Evolutionary conservation across 2,113 vertebrate species (phyloP).

Genomic region (Ceyx melanurus): DNA sequence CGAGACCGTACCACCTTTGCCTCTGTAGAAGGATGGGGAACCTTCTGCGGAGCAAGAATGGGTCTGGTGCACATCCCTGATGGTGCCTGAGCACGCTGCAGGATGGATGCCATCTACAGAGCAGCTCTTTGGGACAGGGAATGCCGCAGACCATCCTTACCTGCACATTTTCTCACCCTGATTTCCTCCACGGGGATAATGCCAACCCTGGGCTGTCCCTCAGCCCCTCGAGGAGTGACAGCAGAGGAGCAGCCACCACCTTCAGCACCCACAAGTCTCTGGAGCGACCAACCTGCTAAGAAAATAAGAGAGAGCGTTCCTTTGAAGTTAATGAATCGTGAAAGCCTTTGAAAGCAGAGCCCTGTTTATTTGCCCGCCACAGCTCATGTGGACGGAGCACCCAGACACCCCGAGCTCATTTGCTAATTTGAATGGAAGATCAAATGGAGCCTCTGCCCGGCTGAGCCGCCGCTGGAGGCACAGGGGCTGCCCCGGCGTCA

Average conservation of each 20-base stretch:
- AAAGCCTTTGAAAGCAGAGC: conserved; percentile 67
- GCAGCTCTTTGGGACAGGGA: not conserved
- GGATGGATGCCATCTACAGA: not conserved
- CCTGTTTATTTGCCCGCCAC: conserved; percentile 60
- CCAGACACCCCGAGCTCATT: not conserved
- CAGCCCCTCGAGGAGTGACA: not conserved
- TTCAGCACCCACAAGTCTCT: not conserved
- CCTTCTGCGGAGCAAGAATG: not conserved
- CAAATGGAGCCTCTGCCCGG: not conserved
- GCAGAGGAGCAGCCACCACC: not conserved
- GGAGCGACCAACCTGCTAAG: conserved; percentile 12
- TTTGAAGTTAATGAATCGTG: conserved; percentile 69
- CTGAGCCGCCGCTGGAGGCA: not conserved
- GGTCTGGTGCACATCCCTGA: rapidly evolving
- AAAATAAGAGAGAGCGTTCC: conserved; percentile 23
- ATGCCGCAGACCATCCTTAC: not conserved
- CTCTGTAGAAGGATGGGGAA: not conserved
- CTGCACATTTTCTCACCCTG: not conserved
- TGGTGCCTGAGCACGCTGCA: rapidly evolving
- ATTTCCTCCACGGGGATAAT: not conserved
- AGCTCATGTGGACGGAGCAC: conserved; percentile 39
- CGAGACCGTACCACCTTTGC: rapidly evolving
- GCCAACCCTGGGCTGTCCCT: rapidly evolving
- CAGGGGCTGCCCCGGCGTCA: not conserved
- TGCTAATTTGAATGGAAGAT: conserved; percentile 43